Conservation (phyloP, 2,113 vertebrate genomes). For the Ameiurus melas region DNA sequence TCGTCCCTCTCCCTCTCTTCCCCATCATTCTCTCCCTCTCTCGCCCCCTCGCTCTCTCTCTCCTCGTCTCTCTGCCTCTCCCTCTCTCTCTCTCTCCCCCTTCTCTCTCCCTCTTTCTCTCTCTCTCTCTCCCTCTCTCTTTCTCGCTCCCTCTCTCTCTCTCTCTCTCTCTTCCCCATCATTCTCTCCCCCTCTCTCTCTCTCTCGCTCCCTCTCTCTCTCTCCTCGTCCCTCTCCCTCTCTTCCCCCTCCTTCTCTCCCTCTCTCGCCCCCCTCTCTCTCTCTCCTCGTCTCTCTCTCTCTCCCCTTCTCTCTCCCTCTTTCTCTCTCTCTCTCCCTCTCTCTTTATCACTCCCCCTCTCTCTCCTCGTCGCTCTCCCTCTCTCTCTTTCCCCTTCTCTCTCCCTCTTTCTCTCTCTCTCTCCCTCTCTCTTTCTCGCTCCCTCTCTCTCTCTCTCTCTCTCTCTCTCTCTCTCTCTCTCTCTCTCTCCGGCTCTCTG, state of each 20-base stretch:
- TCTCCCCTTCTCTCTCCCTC: not conserved
- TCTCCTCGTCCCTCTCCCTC: not conserved
- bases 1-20: no score
- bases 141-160: no score
- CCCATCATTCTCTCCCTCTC: no score
- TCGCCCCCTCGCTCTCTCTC: not conserved
- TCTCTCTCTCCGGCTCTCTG: no score
- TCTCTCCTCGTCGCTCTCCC: not conserved
- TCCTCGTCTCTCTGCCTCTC: not conserved
- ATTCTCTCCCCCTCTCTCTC: not conserved
- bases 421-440: not conserved
- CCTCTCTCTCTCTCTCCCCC: not conserved
- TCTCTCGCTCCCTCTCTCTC: not conserved
- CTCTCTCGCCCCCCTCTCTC: no score
- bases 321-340: not conserved
- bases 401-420: not conserved
- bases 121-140: no score
- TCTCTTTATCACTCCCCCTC: not conserved
- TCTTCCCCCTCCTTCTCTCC: no score
- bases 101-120: no score
- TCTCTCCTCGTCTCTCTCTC: not conserved
- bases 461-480: no score
- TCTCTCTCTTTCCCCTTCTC: not conserved
- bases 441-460: not conserved
- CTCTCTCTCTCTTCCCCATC: no score